phyloP scores from a whole-genome alignment of 1,140 invertebrate species.

The Drosophila burlai region DNA sequence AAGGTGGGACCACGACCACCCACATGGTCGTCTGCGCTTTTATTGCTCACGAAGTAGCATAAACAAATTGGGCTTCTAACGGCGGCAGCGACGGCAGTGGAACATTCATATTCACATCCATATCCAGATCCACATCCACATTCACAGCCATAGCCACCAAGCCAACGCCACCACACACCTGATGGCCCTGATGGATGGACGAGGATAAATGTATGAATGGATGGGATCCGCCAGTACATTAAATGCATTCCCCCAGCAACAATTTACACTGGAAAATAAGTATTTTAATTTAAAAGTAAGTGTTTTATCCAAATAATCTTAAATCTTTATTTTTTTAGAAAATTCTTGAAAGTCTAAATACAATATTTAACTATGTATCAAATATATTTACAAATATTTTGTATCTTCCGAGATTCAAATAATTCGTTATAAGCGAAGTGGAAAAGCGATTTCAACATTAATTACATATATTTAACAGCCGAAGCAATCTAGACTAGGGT shows the following conservation, averaged over 20 bases:
- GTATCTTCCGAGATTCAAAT: too few species aligned
- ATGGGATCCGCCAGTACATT: conserved; percentile 58
- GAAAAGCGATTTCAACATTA: too few species aligned
- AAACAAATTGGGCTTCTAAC: conserved; percentile 77
- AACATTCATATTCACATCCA: conserved; percentile 23
- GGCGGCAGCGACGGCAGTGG: conserved; percentile 27
- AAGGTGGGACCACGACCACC: conserved; percentile 67
- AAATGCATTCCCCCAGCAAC: conserved; percentile 49
- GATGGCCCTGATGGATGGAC: conserved; percentile 60
- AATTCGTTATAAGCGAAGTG: too few species aligned
- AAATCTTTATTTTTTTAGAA: background rate
- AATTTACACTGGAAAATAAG: background rate
- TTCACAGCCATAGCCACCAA: conserved; percentile 39
- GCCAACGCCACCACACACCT: conserved; percentile 78
- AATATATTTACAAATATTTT: too few species aligned
- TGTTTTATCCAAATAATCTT: background rate
- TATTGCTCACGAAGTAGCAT: conserved; percentile 80
- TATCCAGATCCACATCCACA: conserved; percentile 12
- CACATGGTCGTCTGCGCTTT: conserved; percentile 69
- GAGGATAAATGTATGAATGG: conserved; percentile 16
- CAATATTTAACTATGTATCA: too few species aligned
- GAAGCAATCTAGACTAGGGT: background rate
- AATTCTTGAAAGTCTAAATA: too few species aligned
- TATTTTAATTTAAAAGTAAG: too few species aligned
- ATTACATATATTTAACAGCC: background rate